phyloP scores from a whole-genome alignment of 2,888 invertebrate species.

The Chymomyza caudatula region DNA sequence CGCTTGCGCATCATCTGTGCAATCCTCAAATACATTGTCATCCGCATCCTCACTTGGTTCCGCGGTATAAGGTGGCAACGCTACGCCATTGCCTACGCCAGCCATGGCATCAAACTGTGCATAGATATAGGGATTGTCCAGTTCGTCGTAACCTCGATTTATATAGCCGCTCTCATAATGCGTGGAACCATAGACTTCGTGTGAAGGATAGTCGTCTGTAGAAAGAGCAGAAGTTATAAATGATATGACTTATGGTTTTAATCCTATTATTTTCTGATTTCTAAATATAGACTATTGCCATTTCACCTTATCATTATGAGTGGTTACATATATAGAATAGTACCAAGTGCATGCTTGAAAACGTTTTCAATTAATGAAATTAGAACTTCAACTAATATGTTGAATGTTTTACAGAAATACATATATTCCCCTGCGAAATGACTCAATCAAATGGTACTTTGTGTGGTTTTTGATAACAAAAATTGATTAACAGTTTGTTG shows the following conservation, averaged over 20 bases:
- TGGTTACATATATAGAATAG: not conserved
- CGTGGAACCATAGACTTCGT: constrained; percentile 52
- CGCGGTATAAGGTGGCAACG: constrained; percentile 39
- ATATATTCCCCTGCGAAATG: not conserved
- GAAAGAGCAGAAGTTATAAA: constrained; percentile 6
- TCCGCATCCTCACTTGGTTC: constrained; percentile 41
- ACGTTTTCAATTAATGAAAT: not conserved
- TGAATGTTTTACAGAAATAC: not conserved
- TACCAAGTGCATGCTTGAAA: not conserved
- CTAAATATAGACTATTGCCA: not conserved
- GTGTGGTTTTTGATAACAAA: not conserved
- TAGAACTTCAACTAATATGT: not conserved
- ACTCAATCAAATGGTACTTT: not conserved
- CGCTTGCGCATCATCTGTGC: constrained; percentile 16
- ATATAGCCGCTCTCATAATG: constrained; percentile 38
- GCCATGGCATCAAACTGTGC: constrained; percentile 64
- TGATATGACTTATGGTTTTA: not conserved
- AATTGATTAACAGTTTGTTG: not conserved
- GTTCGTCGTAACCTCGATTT: constrained; percentile 68
- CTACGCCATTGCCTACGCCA: constrained; percentile 28
- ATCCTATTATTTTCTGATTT: not conserved
- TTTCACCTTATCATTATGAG: not conserved
- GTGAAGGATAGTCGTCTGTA: constrained; percentile 59
- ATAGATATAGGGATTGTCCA: constrained; percentile 59
- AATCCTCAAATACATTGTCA: constrained; percentile 32